A percentile compares a stretch with the other conserved stretches of the same genome.
Evolutionary conservation across 1,140 invertebrate species (phyloP).

Genomic region (Adelges cooleyi): DNA sequence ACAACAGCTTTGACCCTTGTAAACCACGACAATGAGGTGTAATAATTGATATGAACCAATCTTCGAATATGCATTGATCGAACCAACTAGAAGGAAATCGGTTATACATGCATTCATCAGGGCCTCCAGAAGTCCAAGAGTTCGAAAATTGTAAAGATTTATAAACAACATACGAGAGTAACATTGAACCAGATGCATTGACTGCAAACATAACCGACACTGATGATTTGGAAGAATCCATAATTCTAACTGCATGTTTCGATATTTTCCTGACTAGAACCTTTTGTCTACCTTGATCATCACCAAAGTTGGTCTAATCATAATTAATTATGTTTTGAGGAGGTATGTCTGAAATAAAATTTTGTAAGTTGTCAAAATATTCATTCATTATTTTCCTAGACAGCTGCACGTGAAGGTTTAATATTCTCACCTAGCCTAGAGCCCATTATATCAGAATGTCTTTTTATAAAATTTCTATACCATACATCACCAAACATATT

Average conservation of each 20-base stretch:
- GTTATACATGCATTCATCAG: background rate
- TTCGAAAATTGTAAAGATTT: constrained; percentile 31
- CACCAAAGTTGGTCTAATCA: constrained; percentile 40
- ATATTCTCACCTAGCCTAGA: too few relatives aligned
- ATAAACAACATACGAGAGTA: constrained; percentile 38
- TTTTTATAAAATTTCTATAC: too few relatives aligned
- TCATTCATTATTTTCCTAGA: too few relatives aligned
- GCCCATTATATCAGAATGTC: too few relatives aligned
- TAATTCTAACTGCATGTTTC: constrained; percentile 31
- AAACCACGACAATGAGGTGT: constrained; percentile 15
- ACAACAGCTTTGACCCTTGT: constrained; percentile 34
- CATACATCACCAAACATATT: too few relatives aligned
- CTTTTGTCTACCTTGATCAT: constrained; percentile 36
- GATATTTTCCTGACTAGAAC: constrained; percentile 26
- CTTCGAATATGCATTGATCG: background rate
- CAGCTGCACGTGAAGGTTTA: too few relatives aligned
- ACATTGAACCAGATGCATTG: constrained; percentile 30
- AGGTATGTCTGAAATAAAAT: too few relatives aligned
- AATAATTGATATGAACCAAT: constrained; percentile 22
- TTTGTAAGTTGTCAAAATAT: too few relatives aligned
- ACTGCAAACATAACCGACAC: constrained; percentile 32
- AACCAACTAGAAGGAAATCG: background rate
- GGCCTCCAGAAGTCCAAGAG: background rate
- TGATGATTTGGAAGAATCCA: constrained; percentile 29
- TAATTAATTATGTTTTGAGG: too few relatives aligned